A percentile compares a stretch with the other conserved stretches of the same genome.
phyloP scores from a whole-genome alignment of 2,113 vertebrate genomes.

The Salvelinus alpinus region DNA sequence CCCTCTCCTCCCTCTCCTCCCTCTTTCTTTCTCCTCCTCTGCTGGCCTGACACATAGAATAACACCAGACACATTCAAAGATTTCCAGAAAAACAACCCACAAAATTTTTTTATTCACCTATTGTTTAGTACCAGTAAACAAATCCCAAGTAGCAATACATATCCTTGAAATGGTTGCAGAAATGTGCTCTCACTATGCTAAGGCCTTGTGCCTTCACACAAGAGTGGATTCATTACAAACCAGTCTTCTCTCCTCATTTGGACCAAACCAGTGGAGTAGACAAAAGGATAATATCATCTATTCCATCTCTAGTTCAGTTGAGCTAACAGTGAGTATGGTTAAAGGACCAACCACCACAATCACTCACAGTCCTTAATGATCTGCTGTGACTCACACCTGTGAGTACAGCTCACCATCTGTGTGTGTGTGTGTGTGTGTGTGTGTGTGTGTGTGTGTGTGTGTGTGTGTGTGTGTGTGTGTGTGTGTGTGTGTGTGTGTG shows the following conservation, averaged over 20 bases:
- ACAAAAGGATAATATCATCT: neutral
- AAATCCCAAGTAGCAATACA: neutral
- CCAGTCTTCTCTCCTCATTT: neutral
- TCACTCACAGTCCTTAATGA: neutral
- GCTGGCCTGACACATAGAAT: slow-evolving; percentile 14
- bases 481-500: neutral
- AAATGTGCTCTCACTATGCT: neutral
- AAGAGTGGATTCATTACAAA: neutral
- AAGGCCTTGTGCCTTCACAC: neutral
- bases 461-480: slow-evolving; percentile 3
- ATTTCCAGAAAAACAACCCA: neutral
- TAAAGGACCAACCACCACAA: neutral
- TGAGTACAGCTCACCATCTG: slow-evolving; percentile 5
- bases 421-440: slow-evolving; percentile 11
- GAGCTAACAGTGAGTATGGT: slow-evolving; percentile 7
- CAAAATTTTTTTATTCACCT: neutral
- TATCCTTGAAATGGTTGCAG: neutral
- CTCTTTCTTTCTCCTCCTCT: slow-evolving; percentile 27
- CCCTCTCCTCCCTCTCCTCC: neutral
- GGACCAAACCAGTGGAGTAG: neutral
- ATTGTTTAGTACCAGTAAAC: neutral
- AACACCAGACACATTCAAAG: neutral
- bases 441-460: slow-evolving; percentile 13
- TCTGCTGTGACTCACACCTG: neutral
- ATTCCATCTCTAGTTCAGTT: neutral